Percentiles rank a stretch among this genome's conserved stretches.
Evolutionary conservation across 1,140 invertebrate species (phyloP).

Genomic region (Lasaia peninsularis): DNA sequence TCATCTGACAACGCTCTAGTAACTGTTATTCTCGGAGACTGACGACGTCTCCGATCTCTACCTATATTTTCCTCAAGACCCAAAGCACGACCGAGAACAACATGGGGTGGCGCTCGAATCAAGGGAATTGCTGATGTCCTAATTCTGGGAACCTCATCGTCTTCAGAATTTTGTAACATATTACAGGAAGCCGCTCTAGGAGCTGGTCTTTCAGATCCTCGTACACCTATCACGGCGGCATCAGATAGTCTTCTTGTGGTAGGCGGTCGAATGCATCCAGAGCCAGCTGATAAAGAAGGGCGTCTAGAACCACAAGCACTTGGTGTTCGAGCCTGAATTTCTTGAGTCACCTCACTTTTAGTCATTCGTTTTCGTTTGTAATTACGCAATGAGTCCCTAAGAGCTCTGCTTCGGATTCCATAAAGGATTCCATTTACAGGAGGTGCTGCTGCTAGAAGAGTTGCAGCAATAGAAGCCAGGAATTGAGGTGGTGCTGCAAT

Average conservation of each 20-base stretch:
- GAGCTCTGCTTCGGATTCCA: slow-evolving; percentile 84
- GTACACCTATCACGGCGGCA: slow-evolving; percentile 77
- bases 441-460: slow-evolving; percentile 83
- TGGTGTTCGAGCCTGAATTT: slow-evolving; percentile 87
- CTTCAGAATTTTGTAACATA: slow-evolving; percentile 73
- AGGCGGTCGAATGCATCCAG: slow-evolving; percentile 79
- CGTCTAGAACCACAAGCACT: slow-evolving; percentile 85
- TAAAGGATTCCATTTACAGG: slow-evolving; percentile 87
- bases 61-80: slow-evolving; percentile 62
- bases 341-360: slow-evolving; percentile 86
- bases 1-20: slow-evolving; percentile 85
- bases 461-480: slow-evolving; percentile 79
- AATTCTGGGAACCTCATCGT: slow-evolving; percentile 61
- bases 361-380: slow-evolving; percentile 89
- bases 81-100: slow-evolving; percentile 77
- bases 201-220: slow-evolving; percentile 59
- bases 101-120: slow-evolving; percentile 71
- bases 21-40: slow-evolving; percentile 83
- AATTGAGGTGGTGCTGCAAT: slow-evolving; percentile 70
- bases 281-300: slow-evolving; percentile 83
- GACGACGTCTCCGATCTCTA: slow-evolving; percentile 64
- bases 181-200: slow-evolving; percentile 70
- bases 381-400: slow-evolving; percentile 85
- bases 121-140: slow-evolving; percentile 62
- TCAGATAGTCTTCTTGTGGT: slow-evolving; percentile 82